Evolutionary conservation across 2,797 vertebrate genomes (phyloP), one percentile per base, ranked within the genome.

Genomic region (Tokudaia tokunoshimensis): DNA sequence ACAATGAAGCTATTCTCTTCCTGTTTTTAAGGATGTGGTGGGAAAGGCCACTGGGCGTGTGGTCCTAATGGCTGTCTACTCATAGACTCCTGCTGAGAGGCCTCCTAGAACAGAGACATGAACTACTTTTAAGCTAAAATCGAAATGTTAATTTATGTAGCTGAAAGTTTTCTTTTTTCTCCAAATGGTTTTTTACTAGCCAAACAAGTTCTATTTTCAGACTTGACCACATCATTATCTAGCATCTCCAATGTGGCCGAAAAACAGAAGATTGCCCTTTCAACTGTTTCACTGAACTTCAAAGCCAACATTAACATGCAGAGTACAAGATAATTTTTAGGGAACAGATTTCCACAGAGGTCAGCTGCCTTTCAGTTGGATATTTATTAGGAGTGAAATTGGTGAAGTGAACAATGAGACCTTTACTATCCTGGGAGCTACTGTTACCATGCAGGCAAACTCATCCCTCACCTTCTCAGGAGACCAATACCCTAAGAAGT

Each of bases 1-100:
- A 98, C 98, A 98, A 98, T 97, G 97, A 95, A 93, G 94, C 97
- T 97, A 96, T 98, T 98, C 97, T 98, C 95, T 92, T 96, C 89
- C 70, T 97, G 97, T 98, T 98, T 98, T 98, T 95, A 97, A 98
- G 96, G 97, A 97, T 97, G 97, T 98, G 97, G 97, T 97, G 97
- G 93, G 97, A 98, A 97, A 97, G 97, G 95, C 97, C 97, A 96
- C 92, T 97, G 96, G 97, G 93, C 94, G 52, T 97, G 97, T 94
- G 97, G 96, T 96, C 65, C 92, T 96, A 91, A 95, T 96, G 97
- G 96, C 80, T 96, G 93, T 98, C 97, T 97, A 97, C 93, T 97
- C 97, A 96, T 95, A 97, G 93, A 97, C 65, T 94, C 98, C 98
- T 87, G 92, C 96, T 98, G 98, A 83, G 98, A 97, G 92, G 96